phyloP scores from a whole-genome alignment of 2,888 invertebrate genomes.

The Mactromeris polynyma region DNA sequence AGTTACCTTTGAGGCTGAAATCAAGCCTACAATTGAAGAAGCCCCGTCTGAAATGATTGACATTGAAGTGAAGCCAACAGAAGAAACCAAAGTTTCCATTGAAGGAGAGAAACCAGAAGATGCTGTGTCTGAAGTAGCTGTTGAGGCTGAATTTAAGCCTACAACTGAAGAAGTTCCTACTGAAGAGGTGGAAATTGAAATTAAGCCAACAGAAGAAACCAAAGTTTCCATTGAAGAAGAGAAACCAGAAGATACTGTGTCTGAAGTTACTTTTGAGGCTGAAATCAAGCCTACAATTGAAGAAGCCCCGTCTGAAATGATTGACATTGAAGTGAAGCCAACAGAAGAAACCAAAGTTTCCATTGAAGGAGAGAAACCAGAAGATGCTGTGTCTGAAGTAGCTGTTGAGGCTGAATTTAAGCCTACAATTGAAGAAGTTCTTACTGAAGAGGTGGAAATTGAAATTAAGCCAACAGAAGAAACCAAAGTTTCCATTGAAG shows the following conservation, averaged over 20 bases:
- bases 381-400: constrained; percentile 28
- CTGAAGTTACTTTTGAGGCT: constrained; percentile 24
- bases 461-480: constrained; percentile 20
- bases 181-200: constrained; percentile 26
- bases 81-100: constrained; percentile 33
- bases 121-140: constrained; percentile 24
- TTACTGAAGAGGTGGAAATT: constrained; percentile 33
- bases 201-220: constrained; percentile 17
- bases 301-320: background rate
- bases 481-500: constrained; percentile 6
- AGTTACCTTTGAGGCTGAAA: constrained; percentile 3
- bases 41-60: constrained; percentile 40
- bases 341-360: constrained; percentile 7
- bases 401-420: constrained; percentile 4
- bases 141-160: constrained; percentile 27
- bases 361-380: constrained; percentile 22
- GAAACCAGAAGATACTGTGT: background rate
- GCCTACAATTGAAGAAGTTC: constrained; percentile 19
- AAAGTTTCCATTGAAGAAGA: background rate
- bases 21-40: constrained; percentile 21
- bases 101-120: constrained; percentile 40
- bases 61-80: constrained; percentile 39
- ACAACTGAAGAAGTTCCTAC: constrained; percentile 23
- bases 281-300: constrained; percentile 25
- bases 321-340: constrained; percentile 34